Evolutionary conservation across 2,797 vertebrate genomes (phyloP).

Genomic region (Erethizon dorsatum): DNA sequence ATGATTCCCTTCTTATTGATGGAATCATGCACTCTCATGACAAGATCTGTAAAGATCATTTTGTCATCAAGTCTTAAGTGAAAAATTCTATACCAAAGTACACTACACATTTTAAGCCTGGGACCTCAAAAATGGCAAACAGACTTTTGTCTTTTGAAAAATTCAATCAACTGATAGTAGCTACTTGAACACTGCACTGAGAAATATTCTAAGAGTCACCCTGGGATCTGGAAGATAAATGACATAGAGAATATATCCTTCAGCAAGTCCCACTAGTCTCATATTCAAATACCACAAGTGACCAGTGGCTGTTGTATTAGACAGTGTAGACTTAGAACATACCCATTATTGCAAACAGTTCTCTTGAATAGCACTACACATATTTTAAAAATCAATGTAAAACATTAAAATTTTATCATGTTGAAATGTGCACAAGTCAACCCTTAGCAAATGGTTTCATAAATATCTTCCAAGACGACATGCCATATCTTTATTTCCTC

Average conservation of each 20-base stretch:
- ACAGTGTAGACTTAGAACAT: background rate
- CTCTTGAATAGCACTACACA: background rate
- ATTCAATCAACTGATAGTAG: background rate
- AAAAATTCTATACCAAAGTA: background rate
- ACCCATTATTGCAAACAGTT: background rate
- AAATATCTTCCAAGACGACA: conserved; percentile 13
- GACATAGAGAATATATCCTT: background rate
- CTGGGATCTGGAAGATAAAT: background rate
- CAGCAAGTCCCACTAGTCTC: background rate
- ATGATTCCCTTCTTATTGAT: background rate
- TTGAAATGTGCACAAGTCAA: conserved; percentile 4
- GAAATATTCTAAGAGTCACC: background rate
- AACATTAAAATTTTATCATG: background rate
- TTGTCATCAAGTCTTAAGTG: background rate
- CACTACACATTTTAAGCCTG: background rate
- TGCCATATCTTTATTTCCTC: background rate
- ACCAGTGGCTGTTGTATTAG: background rate
- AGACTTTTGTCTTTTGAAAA: background rate
- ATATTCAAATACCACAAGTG: background rate
- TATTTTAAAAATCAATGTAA: background rate
- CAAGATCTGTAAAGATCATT: background rate
- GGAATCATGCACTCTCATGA: background rate
- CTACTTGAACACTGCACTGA: background rate
- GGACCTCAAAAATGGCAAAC: background rate
- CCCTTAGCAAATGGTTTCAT: background rate